These are phyloP conservation scores for Cryptophagus acutangulus DNA, from an alignment of 2,888 invertebrate genomes.

Conservation along the genomic window DNA sequence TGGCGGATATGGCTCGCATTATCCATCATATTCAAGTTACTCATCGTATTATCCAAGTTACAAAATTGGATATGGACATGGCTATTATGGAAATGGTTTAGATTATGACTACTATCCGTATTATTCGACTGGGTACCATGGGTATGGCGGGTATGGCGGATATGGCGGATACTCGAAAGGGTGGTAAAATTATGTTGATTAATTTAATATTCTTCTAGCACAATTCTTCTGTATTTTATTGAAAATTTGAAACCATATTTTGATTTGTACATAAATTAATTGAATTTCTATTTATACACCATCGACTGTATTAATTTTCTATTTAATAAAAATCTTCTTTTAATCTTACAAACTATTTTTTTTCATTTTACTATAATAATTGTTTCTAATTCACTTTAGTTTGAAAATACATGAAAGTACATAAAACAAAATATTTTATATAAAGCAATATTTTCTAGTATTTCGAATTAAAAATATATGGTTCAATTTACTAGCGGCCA, in stretches of 20 bases:
- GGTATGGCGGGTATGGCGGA: conserved; percentile 26
- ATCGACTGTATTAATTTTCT: not conserved
- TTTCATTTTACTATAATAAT: too few species aligned
- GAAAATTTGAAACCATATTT: not conserved
- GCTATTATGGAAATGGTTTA: conserved; percentile 2
- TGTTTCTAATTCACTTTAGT: too few species aligned
- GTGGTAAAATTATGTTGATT: not conserved
- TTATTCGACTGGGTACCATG: conserved; percentile 24
- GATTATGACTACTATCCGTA: conserved; percentile 9
- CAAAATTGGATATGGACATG: conserved; percentile 16
- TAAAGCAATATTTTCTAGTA: too few species aligned
- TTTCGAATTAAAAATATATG: too few species aligned
- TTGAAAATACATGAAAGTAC: too few species aligned
- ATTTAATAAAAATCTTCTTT: not conserved
- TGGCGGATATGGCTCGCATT: conserved; percentile 22
- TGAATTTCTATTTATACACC: too few species aligned
- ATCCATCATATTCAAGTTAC: conserved; percentile 20
- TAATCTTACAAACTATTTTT: too few species aligned
- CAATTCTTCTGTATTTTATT: not conserved
- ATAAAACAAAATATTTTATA: too few species aligned
- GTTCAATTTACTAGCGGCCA: too few species aligned
- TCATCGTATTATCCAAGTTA: conserved; percentile 16
- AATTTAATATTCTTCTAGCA: not conserved
- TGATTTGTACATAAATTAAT: too few species aligned
- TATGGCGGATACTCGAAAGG: conserved; percentile 16